These are phyloP conservation scores for Coleophora flavipennella DNA, from an alignment of 2,888 invertebrate species.

Conservation along the genomic window DNA sequence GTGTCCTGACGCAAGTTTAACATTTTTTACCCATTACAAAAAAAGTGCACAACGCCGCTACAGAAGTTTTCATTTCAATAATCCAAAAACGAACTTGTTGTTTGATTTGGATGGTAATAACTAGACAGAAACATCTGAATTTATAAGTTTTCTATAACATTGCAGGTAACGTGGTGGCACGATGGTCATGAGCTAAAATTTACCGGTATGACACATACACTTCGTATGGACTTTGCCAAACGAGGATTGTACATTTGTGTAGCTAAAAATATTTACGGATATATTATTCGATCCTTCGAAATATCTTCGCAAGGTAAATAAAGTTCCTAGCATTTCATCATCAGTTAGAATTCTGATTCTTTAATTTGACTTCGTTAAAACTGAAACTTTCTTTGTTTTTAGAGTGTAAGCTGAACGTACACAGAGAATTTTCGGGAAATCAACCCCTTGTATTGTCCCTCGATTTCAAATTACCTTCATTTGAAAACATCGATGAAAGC, in stretches of 20 bases:
- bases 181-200: constrained; percentile 20
- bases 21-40: too few species aligned
- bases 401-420: constrained; percentile 35
- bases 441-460: constrained; percentile 25
- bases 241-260: constrained; percentile 37
- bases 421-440: constrained; percentile 18
- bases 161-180: constrained; percentile 33
- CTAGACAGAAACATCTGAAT: too few species aligned
- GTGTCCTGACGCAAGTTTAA: too few species aligned
- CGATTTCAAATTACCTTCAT: constrained; percentile 14
- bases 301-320: constrained; percentile 28
- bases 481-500: constrained; percentile 16
- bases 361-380: too few species aligned
- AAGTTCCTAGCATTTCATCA: too few species aligned
- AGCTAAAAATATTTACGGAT: constrained; percentile 33
- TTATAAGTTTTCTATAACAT: too few species aligned
- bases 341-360: too few species aligned
- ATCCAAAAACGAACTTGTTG: too few species aligned
- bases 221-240: constrained; percentile 21
- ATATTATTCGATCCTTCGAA: constrained; percentile 25
- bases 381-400: too few species aligned
- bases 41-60: too few species aligned
- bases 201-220: constrained; percentile 15
- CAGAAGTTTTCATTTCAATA: too few species aligned
- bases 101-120: too few species aligned